phyloP scores from a whole-genome alignment of 2,888 invertebrate species.

The Zaprionus lineosus region DNA sequence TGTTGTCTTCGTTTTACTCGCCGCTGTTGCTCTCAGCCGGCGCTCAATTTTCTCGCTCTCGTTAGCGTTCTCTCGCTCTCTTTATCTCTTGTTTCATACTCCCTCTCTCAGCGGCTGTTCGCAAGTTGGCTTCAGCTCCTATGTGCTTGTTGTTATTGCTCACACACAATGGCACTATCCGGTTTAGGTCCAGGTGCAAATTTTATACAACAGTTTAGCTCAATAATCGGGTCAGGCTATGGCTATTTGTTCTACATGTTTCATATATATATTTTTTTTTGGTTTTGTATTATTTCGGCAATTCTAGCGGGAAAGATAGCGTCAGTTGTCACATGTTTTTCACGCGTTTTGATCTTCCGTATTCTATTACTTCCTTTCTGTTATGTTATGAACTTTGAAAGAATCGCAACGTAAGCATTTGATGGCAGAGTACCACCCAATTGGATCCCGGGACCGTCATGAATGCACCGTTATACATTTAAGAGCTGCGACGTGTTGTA shows the following conservation, averaged over 20 bases:
- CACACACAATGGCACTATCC: constrained; percentile 71
- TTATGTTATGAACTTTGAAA: constrained; percentile 2
- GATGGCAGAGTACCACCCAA: constrained; percentile 50
- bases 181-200: constrained; percentile 78
- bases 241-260: constrained; percentile 60
- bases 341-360: not conserved
- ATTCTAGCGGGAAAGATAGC: constrained; percentile 74
- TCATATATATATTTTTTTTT: constrained; percentile 16
- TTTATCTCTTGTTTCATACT: constrained; percentile 21
- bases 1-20: constrained; percentile 54
- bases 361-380: constrained; percentile 15
- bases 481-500: constrained; percentile 66
- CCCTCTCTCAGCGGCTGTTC: constrained; percentile 47
- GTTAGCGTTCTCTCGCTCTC: constrained; percentile 20
- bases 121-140: constrained; percentile 50
- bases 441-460: constrained; percentile 47
- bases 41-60: constrained; percentile 26
- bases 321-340: constrained; percentile 46
- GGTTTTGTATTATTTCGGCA: constrained; percentile 34
- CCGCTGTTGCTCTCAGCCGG: constrained; percentile 25
- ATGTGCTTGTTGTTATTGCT: constrained; percentile 42
- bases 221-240: constrained; percentile 73
- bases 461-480: constrained; percentile 74
- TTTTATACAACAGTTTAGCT: constrained; percentile 76
- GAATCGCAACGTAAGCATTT: constrained; percentile 46